Conservation (phyloP, 2,888 invertebrate genomes). For the Pachycephus smyrnensis region DNA sequence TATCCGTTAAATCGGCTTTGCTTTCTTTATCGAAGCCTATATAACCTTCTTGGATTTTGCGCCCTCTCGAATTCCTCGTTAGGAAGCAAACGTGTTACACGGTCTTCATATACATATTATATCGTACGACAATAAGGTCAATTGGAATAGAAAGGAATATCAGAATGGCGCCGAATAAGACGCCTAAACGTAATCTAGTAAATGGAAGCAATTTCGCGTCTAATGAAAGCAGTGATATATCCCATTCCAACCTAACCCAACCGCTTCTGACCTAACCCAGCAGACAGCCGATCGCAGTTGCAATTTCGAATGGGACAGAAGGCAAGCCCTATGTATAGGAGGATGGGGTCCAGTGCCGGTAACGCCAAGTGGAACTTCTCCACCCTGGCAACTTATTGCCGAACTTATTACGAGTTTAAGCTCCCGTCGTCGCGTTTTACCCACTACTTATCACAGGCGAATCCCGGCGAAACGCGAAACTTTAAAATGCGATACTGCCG, state of each 20-base stretch:
- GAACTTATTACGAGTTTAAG: constrained; percentile 58
- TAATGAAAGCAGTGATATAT: too few relatives aligned
- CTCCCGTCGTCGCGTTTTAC: constrained; percentile 27
- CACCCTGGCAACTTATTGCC: constrained; percentile 50
- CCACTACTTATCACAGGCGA: constrained; percentile 50
- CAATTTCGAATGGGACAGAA: not conserved
- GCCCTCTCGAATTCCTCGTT: not conserved
- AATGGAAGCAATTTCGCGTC: too few relatives aligned
- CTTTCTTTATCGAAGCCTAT: not conserved
- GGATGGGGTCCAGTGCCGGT: not conserved
- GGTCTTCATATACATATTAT: too few relatives aligned
- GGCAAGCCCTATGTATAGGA: too few relatives aligned
- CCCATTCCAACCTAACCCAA: too few relatives aligned
- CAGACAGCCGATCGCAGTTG: not conserved
- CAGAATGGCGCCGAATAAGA: too few relatives aligned
- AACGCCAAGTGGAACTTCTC: constrained; percentile 34
- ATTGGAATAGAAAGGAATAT: too few relatives aligned
- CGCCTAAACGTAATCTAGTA: too few relatives aligned
- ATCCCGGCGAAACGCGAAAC: constrained; percentile 37
- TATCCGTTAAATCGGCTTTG: constrained; percentile 1
- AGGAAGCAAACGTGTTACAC: too few relatives aligned
- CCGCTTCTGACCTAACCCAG: too few relatives aligned
- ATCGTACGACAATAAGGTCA: too few relatives aligned
- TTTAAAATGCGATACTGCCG: constrained; percentile 1
- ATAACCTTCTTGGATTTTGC: not conserved